Conservation (phyloP, 1,140 invertebrate genomes). For the Leptopilina clavipes region DNA sequence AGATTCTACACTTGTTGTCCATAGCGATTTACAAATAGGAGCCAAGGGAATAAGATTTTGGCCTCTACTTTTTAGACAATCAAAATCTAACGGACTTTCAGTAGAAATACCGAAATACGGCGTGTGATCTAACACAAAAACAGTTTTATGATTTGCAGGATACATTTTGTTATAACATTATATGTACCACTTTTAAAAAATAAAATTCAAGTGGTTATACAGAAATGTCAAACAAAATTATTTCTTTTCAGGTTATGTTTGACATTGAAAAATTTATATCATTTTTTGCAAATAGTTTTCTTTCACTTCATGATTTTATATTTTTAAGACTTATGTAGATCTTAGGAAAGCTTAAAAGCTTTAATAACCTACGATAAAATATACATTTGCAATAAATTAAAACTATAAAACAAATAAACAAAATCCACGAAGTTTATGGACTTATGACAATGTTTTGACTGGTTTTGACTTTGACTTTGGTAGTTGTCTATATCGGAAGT, state of each 20-base stretch:
- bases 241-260: conserved; percentile 9
- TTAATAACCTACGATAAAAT: not conserved
- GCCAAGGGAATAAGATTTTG: conserved; percentile 83
- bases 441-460: not conserved
- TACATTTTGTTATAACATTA: conserved; percentile 69
- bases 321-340: too few species aligned
- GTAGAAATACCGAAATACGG: conserved; percentile 91
- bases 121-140: conserved; percentile 95
- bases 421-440: not conserved
- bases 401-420: not conserved
- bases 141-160: conserved; percentile 91
- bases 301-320: too few species aligned
- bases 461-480: conserved; percentile 3
- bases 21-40: conserved; percentile 91
- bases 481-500: not conserved
- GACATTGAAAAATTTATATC: too few species aligned
- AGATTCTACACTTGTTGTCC: conserved; percentile 96
- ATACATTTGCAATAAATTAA: not conserved
- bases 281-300: too few species aligned
- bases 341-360: too few species aligned
- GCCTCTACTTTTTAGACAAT: conserved; percentile 84
- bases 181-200: not conserved
- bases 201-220: not conserved
- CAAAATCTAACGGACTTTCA: conserved; percentile 91
- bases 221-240: not conserved